Evolutionary conservation across 1,140 invertebrate genomes (phyloP), one percentile per base, ranked within the genome.

Genomic region (Lithobius niger): DNA sequence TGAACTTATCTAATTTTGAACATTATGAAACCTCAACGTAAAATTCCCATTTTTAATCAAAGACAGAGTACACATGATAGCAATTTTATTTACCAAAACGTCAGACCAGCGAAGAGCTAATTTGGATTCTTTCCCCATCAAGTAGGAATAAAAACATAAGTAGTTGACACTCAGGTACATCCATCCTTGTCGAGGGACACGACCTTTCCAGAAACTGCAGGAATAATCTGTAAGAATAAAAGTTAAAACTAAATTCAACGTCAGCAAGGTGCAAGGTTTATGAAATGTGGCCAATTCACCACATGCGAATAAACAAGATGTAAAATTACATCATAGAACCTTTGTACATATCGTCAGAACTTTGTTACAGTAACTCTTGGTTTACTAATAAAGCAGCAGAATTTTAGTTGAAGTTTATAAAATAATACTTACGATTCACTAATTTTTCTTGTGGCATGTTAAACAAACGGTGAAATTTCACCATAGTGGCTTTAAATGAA

Each of bases 131-230:
- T 81, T 83, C 18, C 92, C 90, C 67, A 97, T 79, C 64, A 97
- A 83, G 64, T 90, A 94, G 3, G 92, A 88, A 71, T 97, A 89
- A 72, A 98, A 99, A 67, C 90, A 96, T 64, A 96, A 76, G 69
- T 96, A 89, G 67, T 94, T 91, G 44, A 98, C 81, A 48, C 92
- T 95, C 16, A 98, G 78, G 69, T 97, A 99, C 62, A 98, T 74
- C 83, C 91, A 94, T 36, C 95, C 95, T 77, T 96, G 93, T 40
- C 86, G 74, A 2, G 94, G 94, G 57, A 97, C 74, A 68, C 83
- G 83, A 24, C 86, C 83, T 73, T 92, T 93, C 83, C 88, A 91
- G 67, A 91, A 95, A 67, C 91, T 95, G 67, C 69, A 81, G 68
- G 71, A 74, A 62, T 76, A 77, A 65, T 78, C 71, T 77, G 49